Evolutionary conservation across 2,797 vertebrate genomes (phyloP).

Genomic region (Bradypodion ventrale): DNA sequence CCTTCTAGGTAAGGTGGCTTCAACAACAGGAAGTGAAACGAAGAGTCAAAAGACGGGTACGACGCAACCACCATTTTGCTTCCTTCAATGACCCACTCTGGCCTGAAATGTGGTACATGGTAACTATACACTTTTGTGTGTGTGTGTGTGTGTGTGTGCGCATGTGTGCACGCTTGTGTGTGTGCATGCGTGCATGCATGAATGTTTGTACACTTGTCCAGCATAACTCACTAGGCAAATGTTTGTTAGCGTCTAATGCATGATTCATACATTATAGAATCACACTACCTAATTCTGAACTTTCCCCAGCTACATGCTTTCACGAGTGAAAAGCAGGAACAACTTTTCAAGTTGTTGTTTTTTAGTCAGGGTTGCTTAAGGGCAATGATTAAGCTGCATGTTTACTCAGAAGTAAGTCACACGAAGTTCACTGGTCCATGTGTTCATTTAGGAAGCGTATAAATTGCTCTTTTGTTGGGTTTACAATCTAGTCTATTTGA

Average conservation of each 20-base stretch:
- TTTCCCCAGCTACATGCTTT: neutral
- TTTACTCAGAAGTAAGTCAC: too few relatives aligned
- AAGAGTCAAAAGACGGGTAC: constrained; percentile 83
- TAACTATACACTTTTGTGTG: constrained; percentile 71
- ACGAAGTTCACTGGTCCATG: too few relatives aligned
- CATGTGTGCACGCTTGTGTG: neutral
- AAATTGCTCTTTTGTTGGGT: too few relatives aligned
- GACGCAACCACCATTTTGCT: constrained; percentile 70
- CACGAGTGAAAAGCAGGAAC: neutral
- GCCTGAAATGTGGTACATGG: constrained; percentile 97
- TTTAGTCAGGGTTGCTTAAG: neutral
- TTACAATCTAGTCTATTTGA: too few relatives aligned
- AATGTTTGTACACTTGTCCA: neutral
- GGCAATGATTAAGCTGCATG: neutral
- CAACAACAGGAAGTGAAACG: constrained; percentile 89
- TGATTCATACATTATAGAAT: neutral
- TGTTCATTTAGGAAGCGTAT: too few relatives aligned
- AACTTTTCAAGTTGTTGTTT: neutral
- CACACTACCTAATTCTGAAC: too few relatives aligned
- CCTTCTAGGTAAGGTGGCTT: constrained; percentile 85
- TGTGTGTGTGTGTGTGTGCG: neutral
- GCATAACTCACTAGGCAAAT: neutral
- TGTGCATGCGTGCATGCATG: too few relatives aligned
- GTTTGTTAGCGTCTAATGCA: neutral
- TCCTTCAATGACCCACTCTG: constrained; percentile 91